Evolutionary conservation across 2,888 invertebrate genomes (phyloP).

Genomic region (Leucania comma): DNA sequence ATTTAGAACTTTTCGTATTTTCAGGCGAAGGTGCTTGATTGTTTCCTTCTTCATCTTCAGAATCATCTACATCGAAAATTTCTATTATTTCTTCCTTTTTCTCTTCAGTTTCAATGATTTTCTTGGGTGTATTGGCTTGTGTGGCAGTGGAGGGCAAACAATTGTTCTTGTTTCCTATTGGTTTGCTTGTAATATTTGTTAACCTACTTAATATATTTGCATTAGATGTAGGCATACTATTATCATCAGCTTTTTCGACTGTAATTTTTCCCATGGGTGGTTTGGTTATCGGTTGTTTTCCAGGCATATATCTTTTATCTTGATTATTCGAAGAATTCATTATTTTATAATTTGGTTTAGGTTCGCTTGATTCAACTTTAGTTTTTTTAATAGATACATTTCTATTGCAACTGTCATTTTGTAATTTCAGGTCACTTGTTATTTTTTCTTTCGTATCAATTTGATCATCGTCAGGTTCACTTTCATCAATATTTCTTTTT

Average conservation of each 20-base stretch:
- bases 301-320: constrained; percentile 18
- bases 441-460: constrained; percentile 23
- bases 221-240: constrained; percentile 28
- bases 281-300: constrained; percentile 11
- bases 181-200: constrained; percentile 58
- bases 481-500: constrained; percentile 53
- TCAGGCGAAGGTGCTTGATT: constrained; percentile 36
- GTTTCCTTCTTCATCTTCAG: constrained; percentile 79
- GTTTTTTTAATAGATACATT: constrained; percentile 52
- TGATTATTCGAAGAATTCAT: constrained; percentile 24
- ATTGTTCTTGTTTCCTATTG: constrained; percentile 40
- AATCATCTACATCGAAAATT: constrained; percentile 86
- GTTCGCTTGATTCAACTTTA: constrained; percentile 37
- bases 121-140: constrained; percentile 63
- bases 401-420: constrained; percentile 34
- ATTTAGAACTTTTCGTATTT: constrained; percentile 49
- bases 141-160: constrained; percentile 19
- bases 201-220: constrained; percentile 46
- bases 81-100: constrained; percentile 79
- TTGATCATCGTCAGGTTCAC: constrained; percentile 54
- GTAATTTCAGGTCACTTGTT: constrained; percentile 16
- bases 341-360: constrained; percentile 9
- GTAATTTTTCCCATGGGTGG: constrained; percentile 7
- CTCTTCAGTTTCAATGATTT: constrained; percentile 57
- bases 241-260: constrained; percentile 29